Conservation (phyloP, 2,888 invertebrate species). For the Cryptops parisi region DNA sequence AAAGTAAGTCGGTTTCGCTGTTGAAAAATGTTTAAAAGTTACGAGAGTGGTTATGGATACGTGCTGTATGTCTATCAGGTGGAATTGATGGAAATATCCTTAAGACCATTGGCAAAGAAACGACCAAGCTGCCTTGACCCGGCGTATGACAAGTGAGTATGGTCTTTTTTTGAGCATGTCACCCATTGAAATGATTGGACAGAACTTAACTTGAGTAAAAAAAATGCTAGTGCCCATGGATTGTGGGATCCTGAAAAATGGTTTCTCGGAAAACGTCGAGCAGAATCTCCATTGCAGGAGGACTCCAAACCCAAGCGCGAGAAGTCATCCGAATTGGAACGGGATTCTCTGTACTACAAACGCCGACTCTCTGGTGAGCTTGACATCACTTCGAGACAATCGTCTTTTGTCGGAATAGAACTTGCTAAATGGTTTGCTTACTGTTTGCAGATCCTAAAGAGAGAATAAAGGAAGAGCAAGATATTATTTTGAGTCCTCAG, state of each 20-base stretch:
- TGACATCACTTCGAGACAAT: too few species aligned
- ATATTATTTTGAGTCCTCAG: constrained; percentile 72
- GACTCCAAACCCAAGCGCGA: constrained; percentile 22
- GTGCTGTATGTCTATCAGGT: too few species aligned
- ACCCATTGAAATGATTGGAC: neutral
- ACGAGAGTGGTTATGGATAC: too few species aligned
- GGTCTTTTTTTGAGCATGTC: neutral
- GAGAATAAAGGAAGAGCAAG: constrained; percentile 63
- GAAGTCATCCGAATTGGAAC: constrained; percentile 23
- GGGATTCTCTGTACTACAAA: constrained; percentile 24
- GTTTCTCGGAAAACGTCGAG: constrained; percentile 25
- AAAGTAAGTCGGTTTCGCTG: too few species aligned
- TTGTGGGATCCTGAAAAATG: constrained; percentile 41
- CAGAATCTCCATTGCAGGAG: constrained; percentile 25
- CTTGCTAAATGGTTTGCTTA: neutral
- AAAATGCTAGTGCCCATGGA: constrained; percentile 26
- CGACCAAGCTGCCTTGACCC: constrained; percentile 53
- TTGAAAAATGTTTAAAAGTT: too few species aligned
- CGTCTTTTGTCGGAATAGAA: too few species aligned
- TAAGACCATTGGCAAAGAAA: constrained; percentile 50
- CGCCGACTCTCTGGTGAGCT: constrained; percentile 26
- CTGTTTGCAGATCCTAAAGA: constrained; percentile 38
- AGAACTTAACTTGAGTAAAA: too few species aligned
- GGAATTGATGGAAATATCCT: constrained; percentile 53
- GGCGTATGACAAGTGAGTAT: constrained; percentile 40